These are phyloP conservation scores for Eublepharis macularius DNA, from an alignment of 2,113 vertebrate genomes.

Conservation along the genomic window DNA sequence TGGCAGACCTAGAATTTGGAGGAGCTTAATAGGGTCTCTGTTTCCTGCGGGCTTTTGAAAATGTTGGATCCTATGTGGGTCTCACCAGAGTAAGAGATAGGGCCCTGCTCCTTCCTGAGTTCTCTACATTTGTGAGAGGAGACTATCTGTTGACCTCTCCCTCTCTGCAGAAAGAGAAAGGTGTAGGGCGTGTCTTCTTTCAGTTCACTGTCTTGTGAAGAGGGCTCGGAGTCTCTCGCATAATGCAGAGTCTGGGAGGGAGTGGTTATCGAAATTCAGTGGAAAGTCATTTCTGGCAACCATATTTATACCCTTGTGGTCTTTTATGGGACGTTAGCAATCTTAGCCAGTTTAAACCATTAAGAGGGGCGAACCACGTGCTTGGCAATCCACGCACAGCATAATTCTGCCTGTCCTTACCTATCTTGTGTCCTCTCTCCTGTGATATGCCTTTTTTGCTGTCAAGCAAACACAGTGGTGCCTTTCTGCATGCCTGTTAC, in stretches of 20 bases:
- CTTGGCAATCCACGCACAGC: conserved; percentile 1
- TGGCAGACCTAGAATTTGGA: neutral
- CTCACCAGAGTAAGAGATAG: neutral
- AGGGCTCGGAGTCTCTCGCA: neutral
- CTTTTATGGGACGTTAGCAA: neutral
- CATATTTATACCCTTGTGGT: neutral
- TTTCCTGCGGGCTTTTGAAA: neutral
- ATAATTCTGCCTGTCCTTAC: conserved; percentile 51
- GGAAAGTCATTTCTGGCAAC: neutral
- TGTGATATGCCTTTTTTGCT: conserved; percentile 40
- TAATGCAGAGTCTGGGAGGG: neutral
- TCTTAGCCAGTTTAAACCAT: too few relatives aligned
- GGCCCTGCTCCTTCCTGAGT: neutral
- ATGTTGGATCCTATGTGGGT: neutral
- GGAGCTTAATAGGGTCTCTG: neutral
- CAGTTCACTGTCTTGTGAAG: neutral
- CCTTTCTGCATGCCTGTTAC: conserved; percentile 57
- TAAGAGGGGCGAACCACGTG: neutral
- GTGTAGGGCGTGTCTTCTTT: neutral
- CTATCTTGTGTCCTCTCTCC: conserved; percentile 51
- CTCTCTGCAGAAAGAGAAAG: neutral
- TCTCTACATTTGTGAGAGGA: neutral
- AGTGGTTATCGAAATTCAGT: neutral
- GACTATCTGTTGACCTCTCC: neutral
- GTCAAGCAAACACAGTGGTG: conserved; percentile 43